Evolutionary conservation across 2,888 invertebrate genomes (phyloP), one percentile per base, ranked within the genome.

Genomic region (Theretra japonica): DNA sequence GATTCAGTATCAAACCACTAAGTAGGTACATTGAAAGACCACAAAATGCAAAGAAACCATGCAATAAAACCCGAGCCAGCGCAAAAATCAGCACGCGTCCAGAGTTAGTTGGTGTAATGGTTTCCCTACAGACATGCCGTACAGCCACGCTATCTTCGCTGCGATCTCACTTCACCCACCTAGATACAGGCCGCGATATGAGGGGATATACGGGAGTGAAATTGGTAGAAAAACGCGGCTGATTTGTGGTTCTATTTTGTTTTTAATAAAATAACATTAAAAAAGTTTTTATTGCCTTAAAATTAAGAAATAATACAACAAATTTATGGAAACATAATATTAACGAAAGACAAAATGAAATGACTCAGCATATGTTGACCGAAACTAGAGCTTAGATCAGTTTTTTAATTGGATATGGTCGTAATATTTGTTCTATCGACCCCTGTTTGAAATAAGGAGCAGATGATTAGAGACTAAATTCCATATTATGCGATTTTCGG

Each of bases 111-210:
- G 6, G 15, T 23, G 23, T 65, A 65, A 65, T 65, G 65, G 65
- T 65, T 41, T 11, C 65, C 65, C 65, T 15, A 48, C 21, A 41
- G n/a, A n/a, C 41, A 21, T 11, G n/a, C 23, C 15, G 15, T 41
- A 21, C 4, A 41, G 23, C 21, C 23, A 17, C 15, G 48, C 41
- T 65, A 65, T 65, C 65, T 28, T n/a, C 21, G 5, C 17, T 41
- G 5, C 33, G 30, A 62, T 62, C 78, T 80, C 79, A 88, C 87
- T 80, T 75, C 50, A 41, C 74, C 73, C 79, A 76, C 79, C 79
- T 81, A 84, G 83, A 83, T 87, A 82, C 77, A 76, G 74, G 68
- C 71, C 69, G 73, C 74, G 78, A 78, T 77, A 76, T 62, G 17
- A 48, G 72, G 19, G 70, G 77, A 82, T 77, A 82, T 73, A 86